Conservation (phyloP, 2,888 invertebrate genomes). For the Strigamia maritima region DNA sequence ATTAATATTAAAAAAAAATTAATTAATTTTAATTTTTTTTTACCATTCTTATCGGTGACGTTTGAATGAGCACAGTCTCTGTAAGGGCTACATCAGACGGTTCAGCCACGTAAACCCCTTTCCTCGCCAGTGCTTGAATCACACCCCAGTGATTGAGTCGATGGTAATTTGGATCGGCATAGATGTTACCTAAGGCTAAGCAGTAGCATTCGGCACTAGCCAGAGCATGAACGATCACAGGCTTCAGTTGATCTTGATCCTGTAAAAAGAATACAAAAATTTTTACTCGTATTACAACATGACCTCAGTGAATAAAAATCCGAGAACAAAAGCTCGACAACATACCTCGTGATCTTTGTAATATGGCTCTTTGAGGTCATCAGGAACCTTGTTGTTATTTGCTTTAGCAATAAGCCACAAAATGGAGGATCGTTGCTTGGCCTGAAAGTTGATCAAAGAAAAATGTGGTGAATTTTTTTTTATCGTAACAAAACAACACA, state of each 20-base stretch:
- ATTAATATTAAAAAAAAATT: not conserved
- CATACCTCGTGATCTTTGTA: constrained; percentile 89
- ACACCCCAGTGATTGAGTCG: constrained; percentile 94
- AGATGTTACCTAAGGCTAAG: constrained; percentile 88
- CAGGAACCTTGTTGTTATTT: constrained; percentile 75
- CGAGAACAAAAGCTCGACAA: constrained; percentile 25
- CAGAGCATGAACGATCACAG: constrained; percentile 82
- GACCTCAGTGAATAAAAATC: not conserved
- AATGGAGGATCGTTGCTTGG: constrained; percentile 90
- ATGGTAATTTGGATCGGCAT: constrained; percentile 93
- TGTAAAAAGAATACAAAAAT: constrained; percentile 54
- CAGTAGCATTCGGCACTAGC: constrained; percentile 94
- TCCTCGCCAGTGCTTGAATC: constrained; percentile 84
- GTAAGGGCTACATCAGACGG: constrained; percentile 83
- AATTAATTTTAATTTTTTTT: constrained; percentile 47
- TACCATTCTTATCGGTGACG: constrained; percentile 90
- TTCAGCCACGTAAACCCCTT: constrained; percentile 82
- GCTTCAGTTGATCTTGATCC: constrained; percentile 91
- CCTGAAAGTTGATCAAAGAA: constrained; percentile 65
- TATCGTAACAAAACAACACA: too few species aligned
- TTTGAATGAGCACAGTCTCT: constrained; percentile 92
- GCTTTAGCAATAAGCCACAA: constrained; percentile 96
- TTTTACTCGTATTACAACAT: not conserved
- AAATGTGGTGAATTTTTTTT: not conserved
- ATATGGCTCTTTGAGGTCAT: constrained; percentile 88